Base-by-base conservation (phyloP, 2,888 invertebrate genomes). In the Chironomus tentans region DNA sequence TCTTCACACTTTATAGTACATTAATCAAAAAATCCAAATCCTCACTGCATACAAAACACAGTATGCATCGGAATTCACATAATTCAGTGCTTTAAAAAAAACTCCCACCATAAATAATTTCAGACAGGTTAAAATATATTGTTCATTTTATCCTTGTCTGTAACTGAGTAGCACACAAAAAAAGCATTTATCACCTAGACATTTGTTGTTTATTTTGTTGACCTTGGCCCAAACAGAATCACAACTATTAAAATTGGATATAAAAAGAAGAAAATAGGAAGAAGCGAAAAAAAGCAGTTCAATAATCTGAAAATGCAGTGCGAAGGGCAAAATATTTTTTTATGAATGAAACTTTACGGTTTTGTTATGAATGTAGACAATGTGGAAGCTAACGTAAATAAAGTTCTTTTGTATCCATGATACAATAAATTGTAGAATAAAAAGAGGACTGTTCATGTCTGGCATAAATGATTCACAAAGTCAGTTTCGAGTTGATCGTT, bases 111-210 rank as follows among this genome's bases (percentile, higher is more conserved):
- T 38, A 56, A n/a, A 56, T 56, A 56, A 56, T 56, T 56, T 56
- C 18, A 56, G 18, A 56, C 56, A 56, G 3, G 6, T 38, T 38
- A 15, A 56, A 56, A 18, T 50, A 15, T n/a, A 56, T 56, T 56
- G 15, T 56, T 15, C 56, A 56, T 15, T 56, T n/a, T n/a, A 18
- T 56, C 56, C 56, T 56, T 56, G 56, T 56, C 56, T n/a, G 18
- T 15, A 56, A 56, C 15, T 65, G 65, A 21, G 13, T 21, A 13
- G 18, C 21, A 22, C 18, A 18, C 62, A 21, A 50, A 50, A 7
- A 15, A 15, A 56, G 21, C 10, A 65, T 65, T 65, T 65, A 65
- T 65, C 65, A 65, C 65, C 65, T 65, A 65, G 65, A 65, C 65
- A 65, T 13, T 65, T 65, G 56, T 56, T 56, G 65, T 65, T 65